phyloP scores from a whole-genome alignment of 2,113 vertebrate genomes.

The Hemichromis elongatus region DNA sequence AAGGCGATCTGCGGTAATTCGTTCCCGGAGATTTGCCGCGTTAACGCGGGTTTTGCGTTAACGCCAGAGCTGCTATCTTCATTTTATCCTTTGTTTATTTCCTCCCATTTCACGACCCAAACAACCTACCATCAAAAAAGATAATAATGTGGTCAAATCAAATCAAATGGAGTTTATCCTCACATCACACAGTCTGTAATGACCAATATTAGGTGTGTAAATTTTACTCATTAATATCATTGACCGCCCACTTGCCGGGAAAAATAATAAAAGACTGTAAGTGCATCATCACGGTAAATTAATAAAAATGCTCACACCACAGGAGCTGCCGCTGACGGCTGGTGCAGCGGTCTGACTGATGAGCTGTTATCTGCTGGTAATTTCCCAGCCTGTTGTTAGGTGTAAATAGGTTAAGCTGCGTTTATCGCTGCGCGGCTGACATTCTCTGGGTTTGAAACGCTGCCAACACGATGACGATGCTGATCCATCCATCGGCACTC shows the following conservation, averaged over 20 bases:
- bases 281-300: background rate
- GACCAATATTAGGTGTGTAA: background rate
- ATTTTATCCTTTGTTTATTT: background rate
- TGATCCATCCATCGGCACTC: conserved; percentile 2
- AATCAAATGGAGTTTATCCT: background rate
- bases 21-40: too few species aligned
- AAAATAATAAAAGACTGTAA: background rate
- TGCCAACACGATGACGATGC: conserved; percentile 24
- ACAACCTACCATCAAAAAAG: background rate
- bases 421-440: background rate
- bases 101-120: background rate
- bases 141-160: background rate
- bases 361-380: conserved; percentile 6
- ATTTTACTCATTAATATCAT: background rate
- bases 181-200: background rate
- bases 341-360: background rate
- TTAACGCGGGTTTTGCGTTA: too few species aligned
- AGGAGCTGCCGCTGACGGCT: background rate
- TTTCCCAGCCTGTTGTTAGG: background rate
- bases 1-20: too few species aligned
- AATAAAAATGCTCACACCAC: background rate
- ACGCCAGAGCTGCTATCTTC: too few species aligned
- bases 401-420: conserved; percentile 42
- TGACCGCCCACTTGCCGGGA: background rate
- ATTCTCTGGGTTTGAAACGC: background rate